Evolutionary conservation across 2,113 vertebrate species (phyloP).

Genomic region (Nymphicus hollandicus): DNA sequence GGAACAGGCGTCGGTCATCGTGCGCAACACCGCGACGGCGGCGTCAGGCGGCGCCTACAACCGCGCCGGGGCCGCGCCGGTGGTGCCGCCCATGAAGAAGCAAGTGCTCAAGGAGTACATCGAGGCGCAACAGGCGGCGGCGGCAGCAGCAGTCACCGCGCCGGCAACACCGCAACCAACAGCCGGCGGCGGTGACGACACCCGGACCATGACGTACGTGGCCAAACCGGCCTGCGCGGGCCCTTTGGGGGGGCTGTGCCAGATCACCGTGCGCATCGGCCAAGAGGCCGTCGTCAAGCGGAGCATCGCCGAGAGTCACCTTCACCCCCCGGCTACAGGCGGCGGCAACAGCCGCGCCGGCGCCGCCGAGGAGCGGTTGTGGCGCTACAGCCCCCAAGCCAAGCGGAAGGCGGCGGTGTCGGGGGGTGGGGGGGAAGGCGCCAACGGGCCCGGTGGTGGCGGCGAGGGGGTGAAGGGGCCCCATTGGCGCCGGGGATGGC

Average conservation of each 20-base stretch:
- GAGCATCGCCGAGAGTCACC: slow-evolving; percentile 89
- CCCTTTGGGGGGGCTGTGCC: slow-evolving; percentile 78
- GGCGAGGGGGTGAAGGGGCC: background rate
- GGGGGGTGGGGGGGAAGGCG: background rate
- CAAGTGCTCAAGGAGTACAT: slow-evolving; percentile 62
- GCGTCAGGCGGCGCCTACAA: too few relatives aligned
- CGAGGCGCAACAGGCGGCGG: slow-evolving; percentile 13
- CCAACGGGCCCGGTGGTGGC: too few relatives aligned
- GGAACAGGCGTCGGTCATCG: background rate
- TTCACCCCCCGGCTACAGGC: slow-evolving; percentile 38
- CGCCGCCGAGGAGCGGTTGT: slow-evolving; percentile 30
- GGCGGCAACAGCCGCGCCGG: slow-evolving; percentile 31
- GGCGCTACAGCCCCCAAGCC: background rate
- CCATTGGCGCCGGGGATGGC: background rate
- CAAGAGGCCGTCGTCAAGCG: slow-evolving; percentile 91
- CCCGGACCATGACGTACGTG: slow-evolving; percentile 75
- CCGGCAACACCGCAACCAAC: background rate
- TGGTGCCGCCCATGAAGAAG: slow-evolving; percentile 65
- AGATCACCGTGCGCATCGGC: slow-evolving; percentile 91
- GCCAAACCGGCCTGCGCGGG: slow-evolving; percentile 77
- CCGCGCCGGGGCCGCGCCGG: background rate
- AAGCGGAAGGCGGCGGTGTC: background rate
- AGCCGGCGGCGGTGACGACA: background rate
- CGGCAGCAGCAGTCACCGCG: slow-evolving; percentile 30
- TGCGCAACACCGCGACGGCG: background rate